Percentiles rank a stretch among this genome's conserved stretches.
These are phyloP conservation scores for Paramormyrops hopkinsi DNA, from an alignment of 2,797 vertebrate genomes.

Conservation along the genomic window DNA sequence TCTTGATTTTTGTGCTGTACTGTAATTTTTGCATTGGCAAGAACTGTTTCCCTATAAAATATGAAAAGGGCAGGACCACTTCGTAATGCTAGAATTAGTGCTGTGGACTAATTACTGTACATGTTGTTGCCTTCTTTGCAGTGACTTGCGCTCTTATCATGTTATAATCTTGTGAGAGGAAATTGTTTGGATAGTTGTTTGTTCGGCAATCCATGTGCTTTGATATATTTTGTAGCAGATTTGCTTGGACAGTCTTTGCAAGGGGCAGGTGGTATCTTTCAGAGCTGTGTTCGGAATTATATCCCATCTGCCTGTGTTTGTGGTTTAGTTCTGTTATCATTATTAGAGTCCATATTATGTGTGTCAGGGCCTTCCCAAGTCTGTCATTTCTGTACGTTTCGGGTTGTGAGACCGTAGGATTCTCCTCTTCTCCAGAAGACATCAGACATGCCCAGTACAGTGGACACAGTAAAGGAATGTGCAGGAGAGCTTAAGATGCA, in stretches of 20 bases:
- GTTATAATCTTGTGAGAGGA: not conserved
- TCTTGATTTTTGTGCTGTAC: not conserved
- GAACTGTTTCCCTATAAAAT: not conserved
- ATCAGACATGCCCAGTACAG: not conserved
- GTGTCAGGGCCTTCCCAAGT: not conserved
- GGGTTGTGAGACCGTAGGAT: not conserved
- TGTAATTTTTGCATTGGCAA: not conserved
- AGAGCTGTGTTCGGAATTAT: not conserved
- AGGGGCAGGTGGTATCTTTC: not conserved
- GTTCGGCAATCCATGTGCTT: not conserved
- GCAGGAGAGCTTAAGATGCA: not conserved
- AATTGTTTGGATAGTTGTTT: not conserved
- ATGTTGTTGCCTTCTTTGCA: not conserved
- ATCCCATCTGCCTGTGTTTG: not conserved
- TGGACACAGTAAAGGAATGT: not conserved
- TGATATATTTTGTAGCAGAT: not conserved
- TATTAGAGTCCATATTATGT: not conserved
- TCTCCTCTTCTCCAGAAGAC: not conserved
- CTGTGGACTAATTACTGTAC: not conserved
- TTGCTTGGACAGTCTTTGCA: not conserved
- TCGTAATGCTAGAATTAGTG: not conserved
- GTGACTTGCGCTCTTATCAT: not conserved
- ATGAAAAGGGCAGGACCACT: not conserved
- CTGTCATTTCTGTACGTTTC: not conserved
- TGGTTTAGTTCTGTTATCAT: not conserved